These are phyloP conservation scores for Tragopan temminckii DNA, from an alignment of 2,797 vertebrate genomes.

Conservation along the genomic window DNA sequence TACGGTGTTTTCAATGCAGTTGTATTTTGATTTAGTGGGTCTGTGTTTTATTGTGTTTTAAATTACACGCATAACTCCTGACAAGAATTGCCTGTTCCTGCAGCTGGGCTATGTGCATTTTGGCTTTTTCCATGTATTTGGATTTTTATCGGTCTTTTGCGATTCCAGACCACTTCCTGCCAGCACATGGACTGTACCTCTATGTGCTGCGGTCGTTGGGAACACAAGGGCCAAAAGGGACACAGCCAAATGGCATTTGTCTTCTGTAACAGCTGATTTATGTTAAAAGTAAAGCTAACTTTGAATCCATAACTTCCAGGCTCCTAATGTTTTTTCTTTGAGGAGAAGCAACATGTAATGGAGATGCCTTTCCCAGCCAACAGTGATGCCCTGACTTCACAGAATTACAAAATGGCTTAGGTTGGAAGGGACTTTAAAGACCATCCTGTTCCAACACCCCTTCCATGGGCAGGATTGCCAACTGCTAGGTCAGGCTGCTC, in stretches of 20 bases:
- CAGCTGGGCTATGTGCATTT: neutral
- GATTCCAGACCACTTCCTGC: neutral
- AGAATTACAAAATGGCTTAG: too few species aligned
- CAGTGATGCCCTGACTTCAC: neutral
- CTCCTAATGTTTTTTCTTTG: neutral
- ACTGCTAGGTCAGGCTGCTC: too few species aligned
- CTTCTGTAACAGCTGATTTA: neutral
- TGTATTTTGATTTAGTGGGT: neutral
- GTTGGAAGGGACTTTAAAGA: too few species aligned
- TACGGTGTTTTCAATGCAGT: neutral
- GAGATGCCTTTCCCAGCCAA: neutral
- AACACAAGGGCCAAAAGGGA: too few species aligned
- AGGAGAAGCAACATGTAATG: neutral
- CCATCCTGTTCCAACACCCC: too few species aligned
- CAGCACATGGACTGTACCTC: neutral
- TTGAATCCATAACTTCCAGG: neutral
- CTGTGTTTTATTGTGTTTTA: neutral
- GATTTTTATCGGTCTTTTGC: neutral
- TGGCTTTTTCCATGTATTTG: neutral
- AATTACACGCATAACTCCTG: neutral
- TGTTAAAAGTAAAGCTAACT: neutral
- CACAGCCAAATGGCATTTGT: neutral
- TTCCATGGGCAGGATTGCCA: too few species aligned
- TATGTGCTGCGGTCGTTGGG: neutral
- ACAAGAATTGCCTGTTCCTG: neutral